Evolutionary conservation across 2,797 vertebrate species (phyloP).

Genomic region (Benthosema pterotum): DNA sequence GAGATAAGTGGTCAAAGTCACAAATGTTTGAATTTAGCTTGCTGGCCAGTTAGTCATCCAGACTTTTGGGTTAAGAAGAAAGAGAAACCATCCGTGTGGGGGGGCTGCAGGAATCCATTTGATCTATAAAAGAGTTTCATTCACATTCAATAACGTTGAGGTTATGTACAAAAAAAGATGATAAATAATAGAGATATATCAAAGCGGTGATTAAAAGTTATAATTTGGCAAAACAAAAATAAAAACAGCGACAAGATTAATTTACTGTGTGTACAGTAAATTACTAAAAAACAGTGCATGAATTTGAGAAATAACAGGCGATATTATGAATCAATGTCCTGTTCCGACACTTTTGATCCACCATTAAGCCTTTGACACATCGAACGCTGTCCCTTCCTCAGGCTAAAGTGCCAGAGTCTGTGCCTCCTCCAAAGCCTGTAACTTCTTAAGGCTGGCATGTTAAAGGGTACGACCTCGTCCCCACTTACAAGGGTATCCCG

Average conservation of each 20-base stretch:
- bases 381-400: too few relatives aligned
- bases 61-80: background rate
- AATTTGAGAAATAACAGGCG: background rate
- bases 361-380: background rate
- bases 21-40: conserved; percentile 28
- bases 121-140: too few relatives aligned
- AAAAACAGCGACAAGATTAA: too few relatives aligned
- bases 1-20: conserved; percentile 31
- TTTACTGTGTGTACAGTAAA: conserved; percentile 4
- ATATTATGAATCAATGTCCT: too few relatives aligned
- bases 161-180: too few relatives aligned
- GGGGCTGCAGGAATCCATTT: too few relatives aligned
- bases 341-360: too few relatives aligned
- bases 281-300: conserved; percentile 19
- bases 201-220: background rate
- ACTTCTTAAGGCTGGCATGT: conserved; percentile 78
- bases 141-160: too few relatives aligned
- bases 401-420: conserved; percentile 30
- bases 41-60: conserved; percentile 38
- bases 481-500: conserved; percentile 73
- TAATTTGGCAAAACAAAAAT: background rate
- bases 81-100: too few relatives aligned
- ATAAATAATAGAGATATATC: conserved; percentile 1
- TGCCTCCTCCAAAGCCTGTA: conserved; percentile 63
- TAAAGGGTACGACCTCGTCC: conserved; percentile 75